These are phyloP conservation scores for Spongilla lacustris DNA, from an alignment of 37 sponge, comb jelly and placozoan species.

Conservation along the genomic window DNA sequence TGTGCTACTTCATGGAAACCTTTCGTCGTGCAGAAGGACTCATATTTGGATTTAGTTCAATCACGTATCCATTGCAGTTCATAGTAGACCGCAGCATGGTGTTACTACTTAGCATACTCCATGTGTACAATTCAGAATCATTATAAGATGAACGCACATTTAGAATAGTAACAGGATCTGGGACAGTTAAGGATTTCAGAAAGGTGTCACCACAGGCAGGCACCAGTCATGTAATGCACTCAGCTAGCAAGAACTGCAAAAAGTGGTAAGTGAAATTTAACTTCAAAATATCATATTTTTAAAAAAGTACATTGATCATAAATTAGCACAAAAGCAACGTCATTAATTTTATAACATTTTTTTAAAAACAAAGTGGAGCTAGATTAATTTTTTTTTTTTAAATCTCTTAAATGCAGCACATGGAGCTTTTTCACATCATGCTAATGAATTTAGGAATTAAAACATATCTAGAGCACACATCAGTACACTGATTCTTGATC, in stretches of 20 bases:
- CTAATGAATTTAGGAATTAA: too few relatives aligned
- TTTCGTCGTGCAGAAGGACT: conserved; percentile 15
- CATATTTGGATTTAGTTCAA: not conserved
- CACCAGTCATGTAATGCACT: conserved; percentile 17
- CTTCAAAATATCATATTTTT: too few relatives aligned
- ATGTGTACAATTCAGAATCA: conserved; percentile 9
- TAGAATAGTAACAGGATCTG: conserved; percentile 2
- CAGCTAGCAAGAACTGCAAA: not conserved
- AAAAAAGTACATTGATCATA: too few relatives aligned
- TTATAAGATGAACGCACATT: not conserved
- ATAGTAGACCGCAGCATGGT: conserved; percentile 8
- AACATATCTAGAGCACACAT: too few relatives aligned
- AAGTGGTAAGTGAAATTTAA: not conserved
- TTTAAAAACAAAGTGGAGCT: too few relatives aligned
- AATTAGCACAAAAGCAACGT: too few relatives aligned
- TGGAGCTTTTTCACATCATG: too few relatives aligned
- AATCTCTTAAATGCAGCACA: too few relatives aligned
- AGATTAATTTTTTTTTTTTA: too few relatives aligned
- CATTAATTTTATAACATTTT: too few relatives aligned
- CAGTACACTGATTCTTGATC: too few relatives aligned
- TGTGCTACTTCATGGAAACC: too few relatives aligned
- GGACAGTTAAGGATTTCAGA: not conserved
- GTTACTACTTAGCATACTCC: not conserved
- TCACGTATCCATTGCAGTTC: not conserved
- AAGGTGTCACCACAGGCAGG: not conserved